These are phyloP conservation scores for Phycodurus eques DNA, from an alignment of 2,113 vertebrate genomes.

Conservation along the genomic window DNA sequence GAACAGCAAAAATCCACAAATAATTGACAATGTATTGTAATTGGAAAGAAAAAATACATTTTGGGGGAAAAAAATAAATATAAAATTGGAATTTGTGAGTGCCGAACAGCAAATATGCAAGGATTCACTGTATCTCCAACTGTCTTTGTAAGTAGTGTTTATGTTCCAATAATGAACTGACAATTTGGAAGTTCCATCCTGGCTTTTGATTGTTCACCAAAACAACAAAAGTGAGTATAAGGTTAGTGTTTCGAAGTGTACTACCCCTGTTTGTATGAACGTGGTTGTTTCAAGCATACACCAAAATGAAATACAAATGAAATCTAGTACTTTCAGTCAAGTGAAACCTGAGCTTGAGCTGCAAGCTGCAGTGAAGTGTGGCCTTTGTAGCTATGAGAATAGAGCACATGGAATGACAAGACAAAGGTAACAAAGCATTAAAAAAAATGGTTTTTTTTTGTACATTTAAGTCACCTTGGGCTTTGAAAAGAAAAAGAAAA, in stretches of 20 bases:
- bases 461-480: conserved; percentile 52
- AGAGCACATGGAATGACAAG: conserved; percentile 49
- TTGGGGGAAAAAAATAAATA: too few species aligned
- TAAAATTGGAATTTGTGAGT: too few species aligned
- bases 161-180: not conserved
- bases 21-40: too few species aligned
- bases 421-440: conserved; percentile 38
- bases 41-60: too few species aligned
- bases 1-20: too few species aligned
- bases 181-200: not conserved
- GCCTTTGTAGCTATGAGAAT: conserved; percentile 33
- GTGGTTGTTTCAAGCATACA: conserved; percentile 1
- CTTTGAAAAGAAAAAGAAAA: conserved; percentile 43
- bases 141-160: too few species aligned
- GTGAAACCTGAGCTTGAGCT: not conserved
- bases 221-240: not conserved
- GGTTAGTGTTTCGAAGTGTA: not conserved
- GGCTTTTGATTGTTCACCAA: not conserved
- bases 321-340: not conserved
- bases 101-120: too few species aligned
- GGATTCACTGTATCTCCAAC: too few species aligned
- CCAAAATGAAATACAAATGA: not conserved
- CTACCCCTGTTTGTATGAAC: not conserved
- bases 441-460: conserved; percentile 15
- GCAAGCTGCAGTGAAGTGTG: conserved; percentile 26